Conservation (phyloP, 23 tunicate species). For the Styela plicata region DNA sequence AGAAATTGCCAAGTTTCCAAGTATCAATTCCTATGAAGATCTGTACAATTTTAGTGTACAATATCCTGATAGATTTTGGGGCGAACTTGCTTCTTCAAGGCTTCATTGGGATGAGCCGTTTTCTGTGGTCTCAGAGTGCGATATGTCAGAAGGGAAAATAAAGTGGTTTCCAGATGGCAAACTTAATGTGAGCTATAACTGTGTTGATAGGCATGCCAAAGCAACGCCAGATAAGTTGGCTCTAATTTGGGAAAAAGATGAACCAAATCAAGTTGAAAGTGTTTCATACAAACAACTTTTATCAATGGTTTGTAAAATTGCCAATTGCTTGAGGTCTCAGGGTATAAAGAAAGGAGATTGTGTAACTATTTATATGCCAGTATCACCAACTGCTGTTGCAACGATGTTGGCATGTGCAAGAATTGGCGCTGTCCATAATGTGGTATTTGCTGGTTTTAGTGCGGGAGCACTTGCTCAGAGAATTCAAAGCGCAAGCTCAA, state of each 20-base stretch:
- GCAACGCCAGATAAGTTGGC: constrained; percentile 73
- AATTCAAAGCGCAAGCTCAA: constrained; percentile 77
- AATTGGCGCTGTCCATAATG: constrained; percentile 96
- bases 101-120: constrained; percentile 81
- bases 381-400: constrained; percentile 92
- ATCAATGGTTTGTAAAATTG: constrained; percentile 54
- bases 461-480: constrained; percentile 92
- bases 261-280: constrained; percentile 68
- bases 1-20: constrained; percentile 40
- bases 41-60: constrained; percentile 67
- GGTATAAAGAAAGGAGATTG: constrained; percentile 93
- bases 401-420: constrained; percentile 93
- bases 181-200: constrained; percentile 84
- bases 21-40: constrained; percentile 58
- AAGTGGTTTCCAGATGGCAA: constrained; percentile 92
- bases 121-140: constrained; percentile 58
- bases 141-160: constrained; percentile 52
- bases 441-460: constrained; percentile 96
- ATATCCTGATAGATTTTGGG: constrained; percentile 84
- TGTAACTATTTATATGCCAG: constrained; percentile 95
- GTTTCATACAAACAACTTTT: constrained; percentile 73
- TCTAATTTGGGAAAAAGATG: constrained; percentile 98
- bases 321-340: constrained; percentile 50
- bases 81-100: constrained; percentile 65
- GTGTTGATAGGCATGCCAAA: constrained; percentile 85